Conservation (phyloP, 2,888 invertebrate species). For the Mystacides longicornis region DNA sequence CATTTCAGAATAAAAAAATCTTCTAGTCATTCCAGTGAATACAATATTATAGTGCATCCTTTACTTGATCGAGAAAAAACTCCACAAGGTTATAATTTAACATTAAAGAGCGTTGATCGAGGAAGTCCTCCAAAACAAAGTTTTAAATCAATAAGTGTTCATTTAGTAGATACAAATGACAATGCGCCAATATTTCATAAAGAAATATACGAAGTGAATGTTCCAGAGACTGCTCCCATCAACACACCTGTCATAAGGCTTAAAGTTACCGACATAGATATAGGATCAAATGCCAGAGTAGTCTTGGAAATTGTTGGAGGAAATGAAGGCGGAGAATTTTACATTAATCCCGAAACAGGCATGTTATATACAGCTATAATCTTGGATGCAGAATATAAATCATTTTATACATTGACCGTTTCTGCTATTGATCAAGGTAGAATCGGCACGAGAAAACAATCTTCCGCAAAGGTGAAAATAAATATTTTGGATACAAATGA, state of each 20-base stretch:
- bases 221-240: constrained; percentile 82
- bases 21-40: constrained; percentile 58
- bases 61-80: constrained; percentile 68
- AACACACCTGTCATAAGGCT: constrained; percentile 83
- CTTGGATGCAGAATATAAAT: constrained; percentile 78
- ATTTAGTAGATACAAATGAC: constrained; percentile 76
- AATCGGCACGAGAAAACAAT: constrained; percentile 73
- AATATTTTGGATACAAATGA: constrained; percentile 88
- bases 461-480: constrained; percentile 86
- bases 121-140: constrained; percentile 73
- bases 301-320: constrained; percentile 86
- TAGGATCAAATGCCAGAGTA: constrained; percentile 76
- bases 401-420: constrained; percentile 80
- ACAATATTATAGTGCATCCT: constrained; percentile 70
- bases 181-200: constrained; percentile 82
- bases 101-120: constrained; percentile 75
- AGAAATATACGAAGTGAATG: constrained; percentile 78
- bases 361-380: constrained; percentile 79
- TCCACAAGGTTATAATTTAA: constrained; percentile 79
- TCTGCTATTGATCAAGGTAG: constrained; percentile 85
- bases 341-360: constrained; percentile 80
- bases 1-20: constrained; percentile 69
- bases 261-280: constrained; percentile 79
- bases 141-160: constrained; percentile 74
- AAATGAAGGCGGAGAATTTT: constrained; percentile 83